phyloP scores from a whole-genome alignment of 2,113 vertebrate species.

The Elaphurus davidianus region DNA sequence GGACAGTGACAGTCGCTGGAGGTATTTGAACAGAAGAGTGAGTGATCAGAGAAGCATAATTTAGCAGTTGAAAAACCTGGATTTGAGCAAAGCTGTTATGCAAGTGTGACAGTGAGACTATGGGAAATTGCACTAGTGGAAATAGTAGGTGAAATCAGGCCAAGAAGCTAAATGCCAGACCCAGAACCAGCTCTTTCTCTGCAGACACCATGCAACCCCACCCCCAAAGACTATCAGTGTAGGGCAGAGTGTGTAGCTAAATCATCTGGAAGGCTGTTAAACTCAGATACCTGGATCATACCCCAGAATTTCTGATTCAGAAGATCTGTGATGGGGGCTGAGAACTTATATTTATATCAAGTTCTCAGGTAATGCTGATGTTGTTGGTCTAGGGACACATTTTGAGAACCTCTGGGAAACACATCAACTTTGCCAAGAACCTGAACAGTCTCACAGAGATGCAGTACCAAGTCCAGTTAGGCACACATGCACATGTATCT shows the following conservation, averaged over 20 bases:
- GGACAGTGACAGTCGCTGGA: background rate
- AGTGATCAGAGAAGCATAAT: background rate
- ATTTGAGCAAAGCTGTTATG: background rate
- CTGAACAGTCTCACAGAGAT: background rate
- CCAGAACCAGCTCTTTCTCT: background rate
- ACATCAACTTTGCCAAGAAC: background rate
- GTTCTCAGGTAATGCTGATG: background rate
- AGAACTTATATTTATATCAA: background rate
- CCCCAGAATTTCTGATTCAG: background rate
- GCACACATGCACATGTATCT: rapidly evolving
- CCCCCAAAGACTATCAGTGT: background rate
- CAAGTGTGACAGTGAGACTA: background rate
- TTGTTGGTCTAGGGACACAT: background rate
- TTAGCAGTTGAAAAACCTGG: background rate
- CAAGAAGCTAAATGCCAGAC: background rate
- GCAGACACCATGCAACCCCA: background rate
- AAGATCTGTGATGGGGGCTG: background rate
- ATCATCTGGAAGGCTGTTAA: background rate
- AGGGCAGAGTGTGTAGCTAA: background rate
- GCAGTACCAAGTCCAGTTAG: background rate
- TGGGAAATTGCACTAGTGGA: background rate
- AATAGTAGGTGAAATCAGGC: background rate
- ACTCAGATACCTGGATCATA: background rate
- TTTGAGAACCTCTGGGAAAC: background rate
- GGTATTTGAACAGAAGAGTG: background rate